Evolutionary conservation across 1,140 invertebrate genomes (phyloP).

Genomic region (Drosophila arizonae): DNA sequence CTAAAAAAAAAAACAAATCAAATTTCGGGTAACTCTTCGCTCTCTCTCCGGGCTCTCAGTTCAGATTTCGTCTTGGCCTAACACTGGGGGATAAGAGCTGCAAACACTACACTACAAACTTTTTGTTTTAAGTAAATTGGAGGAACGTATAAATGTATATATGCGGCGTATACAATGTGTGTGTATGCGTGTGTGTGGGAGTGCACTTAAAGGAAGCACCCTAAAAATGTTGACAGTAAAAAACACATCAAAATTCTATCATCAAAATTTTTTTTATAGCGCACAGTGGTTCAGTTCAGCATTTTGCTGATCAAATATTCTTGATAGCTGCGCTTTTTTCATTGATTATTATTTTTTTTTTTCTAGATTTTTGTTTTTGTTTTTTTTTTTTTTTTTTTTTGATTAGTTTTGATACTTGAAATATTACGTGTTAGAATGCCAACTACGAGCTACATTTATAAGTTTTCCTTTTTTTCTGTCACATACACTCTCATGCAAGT

Average conservation of each 20-base stretch:
- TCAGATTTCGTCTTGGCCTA: constrained; percentile 13
- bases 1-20: not conserved
- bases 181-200: constrained; percentile 14
- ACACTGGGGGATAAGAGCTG: constrained; percentile 54
- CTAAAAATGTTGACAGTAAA: constrained; percentile 44
- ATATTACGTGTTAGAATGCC: constrained; percentile 52
- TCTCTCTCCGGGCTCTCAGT: not conserved
- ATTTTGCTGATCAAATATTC: constrained; percentile 26
- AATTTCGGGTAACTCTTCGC: not conserved
- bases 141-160: constrained; percentile 56
- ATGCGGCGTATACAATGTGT: constrained; percentile 7
- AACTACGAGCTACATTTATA: constrained; percentile 63
- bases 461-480: constrained; percentile 27
- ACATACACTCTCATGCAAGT: constrained; percentile 34
- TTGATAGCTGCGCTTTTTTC: constrained; percentile 37
- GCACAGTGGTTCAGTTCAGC: constrained; percentile 28
- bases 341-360: not conserved
- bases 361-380: constrained; percentile 6
- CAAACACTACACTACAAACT: constrained; percentile 28
- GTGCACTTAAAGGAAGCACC: constrained; percentile 35
- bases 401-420: constrained; percentile 57
- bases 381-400: constrained; percentile 30
- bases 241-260: constrained; percentile 57
- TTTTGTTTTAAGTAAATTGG: constrained; percentile 45
- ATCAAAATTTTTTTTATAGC: constrained; percentile 43